A percentile compares a stretch with the other conserved stretches of the same genome.
Conservation (phyloP, 2,797 vertebrate genomes). For the Macropodus opercularis region DNA sequence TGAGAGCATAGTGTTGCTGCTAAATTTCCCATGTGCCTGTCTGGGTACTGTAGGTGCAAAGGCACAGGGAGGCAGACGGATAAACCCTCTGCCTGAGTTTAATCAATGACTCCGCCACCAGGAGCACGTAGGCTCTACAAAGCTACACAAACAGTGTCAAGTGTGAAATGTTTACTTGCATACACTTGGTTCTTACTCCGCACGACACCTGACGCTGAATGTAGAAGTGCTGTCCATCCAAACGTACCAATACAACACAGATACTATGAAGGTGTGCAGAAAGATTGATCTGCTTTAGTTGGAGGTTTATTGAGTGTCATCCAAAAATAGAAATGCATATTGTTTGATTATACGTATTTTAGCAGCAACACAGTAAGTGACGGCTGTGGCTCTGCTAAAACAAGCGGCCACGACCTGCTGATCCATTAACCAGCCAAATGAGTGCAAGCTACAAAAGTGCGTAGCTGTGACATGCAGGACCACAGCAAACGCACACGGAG, state of each 20-base stretch:
- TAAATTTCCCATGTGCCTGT: constrained; percentile 65
- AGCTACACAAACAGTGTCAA: constrained; percentile 4
- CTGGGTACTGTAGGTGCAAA: constrained; percentile 45
- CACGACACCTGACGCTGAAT: not conserved
- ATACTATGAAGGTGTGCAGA: too few relatives aligned
- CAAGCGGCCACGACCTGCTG: constrained; percentile 37
- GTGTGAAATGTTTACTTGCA: not conserved
- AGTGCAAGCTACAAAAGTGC: constrained; percentile 16
- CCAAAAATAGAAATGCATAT: too few relatives aligned
- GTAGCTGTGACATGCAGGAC: constrained; percentile 36
- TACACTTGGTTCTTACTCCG: not conserved
- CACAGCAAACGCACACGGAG: constrained; percentile 26
- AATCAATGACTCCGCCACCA: constrained; percentile 30
- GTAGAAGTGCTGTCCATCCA: not conserved
- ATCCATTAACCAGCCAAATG: constrained; percentile 54
- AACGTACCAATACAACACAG: not conserved
- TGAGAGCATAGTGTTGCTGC: constrained; percentile 47
- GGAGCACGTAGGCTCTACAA: not conserved
- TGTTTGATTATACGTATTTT: too few relatives aligned
- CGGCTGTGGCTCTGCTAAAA: too few relatives aligned
- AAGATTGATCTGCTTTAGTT: too few relatives aligned
- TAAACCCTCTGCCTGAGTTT: constrained; percentile 46
- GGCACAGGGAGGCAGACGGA: constrained; percentile 36
- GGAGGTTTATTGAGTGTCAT: too few relatives aligned
- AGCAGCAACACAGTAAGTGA: too few relatives aligned